Evolutionary conservation across 2,113 vertebrate genomes (phyloP).

Genomic region (Aegithalos caudatus): DNA sequence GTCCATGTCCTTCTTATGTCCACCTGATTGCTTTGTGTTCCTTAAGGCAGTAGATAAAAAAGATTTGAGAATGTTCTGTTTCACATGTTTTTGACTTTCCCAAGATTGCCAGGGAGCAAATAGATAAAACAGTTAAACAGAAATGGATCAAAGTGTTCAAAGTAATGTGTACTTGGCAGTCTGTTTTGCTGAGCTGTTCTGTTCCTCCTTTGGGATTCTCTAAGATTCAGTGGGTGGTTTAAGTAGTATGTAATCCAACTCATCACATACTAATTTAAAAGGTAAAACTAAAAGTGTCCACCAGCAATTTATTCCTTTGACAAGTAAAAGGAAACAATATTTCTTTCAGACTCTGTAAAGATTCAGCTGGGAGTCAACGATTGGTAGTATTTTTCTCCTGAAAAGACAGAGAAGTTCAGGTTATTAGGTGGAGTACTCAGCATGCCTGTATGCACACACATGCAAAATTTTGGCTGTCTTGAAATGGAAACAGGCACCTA

Average conservation of each 20-base stretch:
- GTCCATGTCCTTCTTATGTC: background rate
- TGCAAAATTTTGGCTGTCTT: background rate
- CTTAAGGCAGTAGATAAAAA: background rate
- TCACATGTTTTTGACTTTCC: background rate
- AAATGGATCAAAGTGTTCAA: background rate
- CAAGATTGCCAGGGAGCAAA: background rate
- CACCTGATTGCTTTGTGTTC: background rate
- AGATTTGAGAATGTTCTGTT: background rate
- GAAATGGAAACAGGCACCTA: background rate
- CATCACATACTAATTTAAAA: background rate
- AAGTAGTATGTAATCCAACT: background rate
- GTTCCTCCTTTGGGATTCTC: background rate
- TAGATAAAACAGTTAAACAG: background rate
- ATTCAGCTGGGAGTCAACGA: background rate
- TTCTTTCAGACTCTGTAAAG: background rate
- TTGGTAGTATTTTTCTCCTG: background rate
- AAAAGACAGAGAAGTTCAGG: background rate
- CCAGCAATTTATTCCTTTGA: background rate
- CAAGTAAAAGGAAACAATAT: background rate
- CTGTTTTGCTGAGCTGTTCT: background rate
- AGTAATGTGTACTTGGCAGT: background rate
- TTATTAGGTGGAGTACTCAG: background rate
- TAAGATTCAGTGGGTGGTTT: background rate
- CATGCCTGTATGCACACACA: fast-evolving
- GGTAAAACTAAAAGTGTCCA: background rate